Evolutionary conservation across 2,113 vertebrate genomes (phyloP).

Genomic region (Aramus guarauna): DNA sequence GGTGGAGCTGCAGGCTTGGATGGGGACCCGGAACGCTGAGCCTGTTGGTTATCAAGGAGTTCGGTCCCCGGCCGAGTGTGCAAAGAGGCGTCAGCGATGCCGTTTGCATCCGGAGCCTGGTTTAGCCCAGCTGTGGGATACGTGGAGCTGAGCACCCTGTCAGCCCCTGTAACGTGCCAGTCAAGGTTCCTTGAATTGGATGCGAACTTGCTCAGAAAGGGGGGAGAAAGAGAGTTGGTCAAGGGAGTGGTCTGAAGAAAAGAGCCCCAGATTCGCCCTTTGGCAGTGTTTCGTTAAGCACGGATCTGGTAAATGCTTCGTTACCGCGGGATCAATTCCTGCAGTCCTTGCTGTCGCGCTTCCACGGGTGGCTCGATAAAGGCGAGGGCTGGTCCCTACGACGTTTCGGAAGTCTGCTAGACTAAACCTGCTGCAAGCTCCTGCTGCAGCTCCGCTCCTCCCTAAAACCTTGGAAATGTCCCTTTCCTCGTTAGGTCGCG

Average conservation of each 20-base stretch:
- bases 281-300: background rate
- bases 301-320: rapidly evolving
- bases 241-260: background rate
- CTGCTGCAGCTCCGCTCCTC: background rate
- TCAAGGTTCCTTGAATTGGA: background rate
- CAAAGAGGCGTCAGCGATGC: rapidly evolving
- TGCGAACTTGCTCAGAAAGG: background rate
- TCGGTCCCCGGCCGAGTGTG: rapidly evolving
- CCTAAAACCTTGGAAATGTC: background rate
- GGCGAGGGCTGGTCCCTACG: background rate
- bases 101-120: rapidly evolving
- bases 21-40: background rate
- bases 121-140: background rate
- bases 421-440: background rate
- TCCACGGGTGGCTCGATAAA: background rate
- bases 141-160: background rate
- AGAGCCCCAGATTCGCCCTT: too few species aligned
- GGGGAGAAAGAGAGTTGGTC: background rate
- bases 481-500: background rate
- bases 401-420: background rate
- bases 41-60: background rate
- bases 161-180: background rate
- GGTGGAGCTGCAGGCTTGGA: background rate
- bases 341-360: background rate
- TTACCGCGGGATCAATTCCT: rapidly evolving